phyloP scores from a whole-genome alignment of 53 echinoderm and acorn worm genomes.

The Actinopyga echinites region DNA sequence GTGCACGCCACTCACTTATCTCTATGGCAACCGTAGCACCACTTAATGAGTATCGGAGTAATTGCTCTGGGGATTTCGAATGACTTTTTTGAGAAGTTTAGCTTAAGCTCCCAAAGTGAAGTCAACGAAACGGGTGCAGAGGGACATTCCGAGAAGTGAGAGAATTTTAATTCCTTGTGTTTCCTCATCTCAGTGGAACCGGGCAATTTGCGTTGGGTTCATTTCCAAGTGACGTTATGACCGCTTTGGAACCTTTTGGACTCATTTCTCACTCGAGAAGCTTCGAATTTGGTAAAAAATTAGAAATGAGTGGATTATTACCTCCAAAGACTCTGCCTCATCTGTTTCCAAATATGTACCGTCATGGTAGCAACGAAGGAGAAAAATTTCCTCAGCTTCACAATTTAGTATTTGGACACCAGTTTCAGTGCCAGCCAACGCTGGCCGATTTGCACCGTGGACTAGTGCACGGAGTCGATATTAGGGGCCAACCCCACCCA shows the following conservation, averaged over 20 bases:
- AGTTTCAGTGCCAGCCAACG: background rate
- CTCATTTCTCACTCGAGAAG: constrained; percentile 22
- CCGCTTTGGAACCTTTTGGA: constrained; percentile 7
- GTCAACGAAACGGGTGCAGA: background rate
- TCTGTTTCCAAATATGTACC: constrained; percentile 38
- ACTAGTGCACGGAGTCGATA: constrained; percentile 24
- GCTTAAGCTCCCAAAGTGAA: constrained; percentile 7
- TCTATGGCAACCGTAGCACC: background rate
- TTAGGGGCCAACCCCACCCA: constrained; percentile 17
- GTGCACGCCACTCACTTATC: constrained; percentile 6
- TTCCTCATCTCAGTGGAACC: too few relatives aligned
- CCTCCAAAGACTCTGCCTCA: constrained; percentile 14
- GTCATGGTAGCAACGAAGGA: background rate
- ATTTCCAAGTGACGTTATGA: constrained; percentile 13
- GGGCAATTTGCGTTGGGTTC: too few relatives aligned
- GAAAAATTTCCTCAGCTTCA: constrained; percentile 30
- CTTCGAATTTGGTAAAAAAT: constrained; percentile 12
- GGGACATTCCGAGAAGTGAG: too few relatives aligned
- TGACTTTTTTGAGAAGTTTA: constrained; percentile 33
- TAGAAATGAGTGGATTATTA: constrained; percentile 26
- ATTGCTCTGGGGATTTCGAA: constrained; percentile 10
- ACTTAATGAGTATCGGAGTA: constrained; percentile 6
- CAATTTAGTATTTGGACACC: constrained; percentile 19
- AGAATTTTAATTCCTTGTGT: too few relatives aligned
- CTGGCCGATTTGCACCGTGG: constrained; percentile 36